Conservation (phyloP, 2,797 vertebrate species). For the Urosaurus nigricauda region DNA sequence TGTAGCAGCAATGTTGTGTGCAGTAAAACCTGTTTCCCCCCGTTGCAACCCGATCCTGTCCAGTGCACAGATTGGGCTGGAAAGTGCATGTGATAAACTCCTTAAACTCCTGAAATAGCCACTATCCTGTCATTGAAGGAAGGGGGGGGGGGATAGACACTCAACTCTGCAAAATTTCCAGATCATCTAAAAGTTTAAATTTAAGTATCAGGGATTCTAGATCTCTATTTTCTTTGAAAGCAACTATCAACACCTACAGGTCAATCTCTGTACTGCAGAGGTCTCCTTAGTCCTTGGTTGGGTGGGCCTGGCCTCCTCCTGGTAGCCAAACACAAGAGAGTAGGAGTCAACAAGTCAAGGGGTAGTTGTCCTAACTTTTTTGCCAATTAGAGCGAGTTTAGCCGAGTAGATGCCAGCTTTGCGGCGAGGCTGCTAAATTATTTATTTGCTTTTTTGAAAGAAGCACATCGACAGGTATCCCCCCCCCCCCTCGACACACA, state of each 20-base stretch:
- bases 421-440: conserved; percentile 59
- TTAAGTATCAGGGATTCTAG: background rate
- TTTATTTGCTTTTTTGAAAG: conserved; percentile 53
- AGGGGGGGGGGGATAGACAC: background rate
- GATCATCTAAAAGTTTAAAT: background rate
- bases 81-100: no score
- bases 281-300: background rate
- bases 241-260: conserved; percentile 56
- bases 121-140: background rate
- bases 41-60: no score
- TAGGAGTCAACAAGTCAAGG: background rate
- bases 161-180: background rate
- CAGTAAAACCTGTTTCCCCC: no score
- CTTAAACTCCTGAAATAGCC: conserved; percentile 5
- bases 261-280: conserved; percentile 3
- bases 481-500: background rate
- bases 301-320: background rate
- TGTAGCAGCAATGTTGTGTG: no score
- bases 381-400: conserved; percentile 58
- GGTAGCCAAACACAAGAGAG: background rate
- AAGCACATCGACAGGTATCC: conserved; percentile 31
- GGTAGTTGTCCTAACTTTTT: conserved; percentile 16
- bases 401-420: conserved; percentile 49
- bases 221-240: conserved; percentile 39
- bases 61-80: no score